These are phyloP conservation scores for Neodiprion fabricii DNA, from an alignment of 1,140 invertebrate species.

Conservation along the genomic window DNA sequence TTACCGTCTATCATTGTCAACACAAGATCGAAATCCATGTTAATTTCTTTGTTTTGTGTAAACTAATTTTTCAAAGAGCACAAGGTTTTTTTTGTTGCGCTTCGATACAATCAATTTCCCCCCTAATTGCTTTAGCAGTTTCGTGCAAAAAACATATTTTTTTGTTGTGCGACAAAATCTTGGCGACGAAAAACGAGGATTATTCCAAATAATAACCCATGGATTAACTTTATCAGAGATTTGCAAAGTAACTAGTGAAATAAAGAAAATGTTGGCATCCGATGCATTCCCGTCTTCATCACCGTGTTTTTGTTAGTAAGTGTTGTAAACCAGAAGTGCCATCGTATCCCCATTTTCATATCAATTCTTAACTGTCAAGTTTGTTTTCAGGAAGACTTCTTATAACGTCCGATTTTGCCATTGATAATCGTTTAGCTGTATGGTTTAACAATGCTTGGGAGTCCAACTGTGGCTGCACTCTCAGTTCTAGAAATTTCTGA, in stretches of 20 bases:
- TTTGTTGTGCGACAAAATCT: constrained; percentile 44
- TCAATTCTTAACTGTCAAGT: constrained; percentile 30
- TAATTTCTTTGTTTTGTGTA: constrained; percentile 28
- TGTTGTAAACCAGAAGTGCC: constrained; percentile 39
- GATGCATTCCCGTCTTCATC: constrained; percentile 21
- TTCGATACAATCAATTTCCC: constrained; percentile 36
- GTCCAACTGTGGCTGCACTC: constrained; percentile 27
- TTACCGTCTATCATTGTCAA: constrained; percentile 43
- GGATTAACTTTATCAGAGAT: constrained; percentile 25
- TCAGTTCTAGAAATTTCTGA: constrained; percentile 28
- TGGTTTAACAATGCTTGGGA: constrained; percentile 35
- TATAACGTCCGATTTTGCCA: constrained; percentile 31
- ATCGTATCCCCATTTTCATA: constrained; percentile 48
- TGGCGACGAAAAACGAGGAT: constrained; percentile 44
- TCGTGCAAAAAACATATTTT: constrained; percentile 41
- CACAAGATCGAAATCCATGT: constrained; percentile 36
- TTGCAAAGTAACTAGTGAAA: constrained; percentile 41
- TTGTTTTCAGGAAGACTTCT: constrained; percentile 25
- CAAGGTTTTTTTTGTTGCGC: constrained; percentile 33
- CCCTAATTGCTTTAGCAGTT: constrained; percentile 31
- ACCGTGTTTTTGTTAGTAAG: constrained; percentile 43
- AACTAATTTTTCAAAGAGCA: constrained; percentile 28
- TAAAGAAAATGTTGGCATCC: constrained; percentile 40
- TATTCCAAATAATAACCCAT: constrained; percentile 39
- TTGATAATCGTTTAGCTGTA: constrained; percentile 32